phyloP scores from a whole-genome alignment of 2,888 invertebrate species.

The Drosophila quinaria region DNA sequence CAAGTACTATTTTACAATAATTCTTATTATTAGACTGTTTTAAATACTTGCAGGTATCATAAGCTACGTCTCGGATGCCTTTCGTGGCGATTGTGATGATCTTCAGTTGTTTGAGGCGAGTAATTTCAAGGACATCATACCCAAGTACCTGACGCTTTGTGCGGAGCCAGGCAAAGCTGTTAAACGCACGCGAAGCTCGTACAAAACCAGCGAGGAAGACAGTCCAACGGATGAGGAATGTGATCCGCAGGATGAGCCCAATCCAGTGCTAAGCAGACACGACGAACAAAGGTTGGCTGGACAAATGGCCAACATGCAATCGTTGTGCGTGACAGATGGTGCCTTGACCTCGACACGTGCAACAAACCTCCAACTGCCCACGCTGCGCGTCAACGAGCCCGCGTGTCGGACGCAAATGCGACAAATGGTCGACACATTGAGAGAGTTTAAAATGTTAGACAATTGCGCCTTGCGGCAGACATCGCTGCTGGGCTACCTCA shows the following conservation, averaged over 20 bases:
- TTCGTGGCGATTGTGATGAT: slow-evolving; percentile 84
- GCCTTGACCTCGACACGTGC: slow-evolving; percentile 81
- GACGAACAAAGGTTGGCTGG: slow-evolving; percentile 74
- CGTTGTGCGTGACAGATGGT: slow-evolving; percentile 79
- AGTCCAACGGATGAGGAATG: slow-evolving; percentile 40
- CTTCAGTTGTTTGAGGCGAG: slow-evolving; percentile 83
- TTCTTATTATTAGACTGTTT: neutral
- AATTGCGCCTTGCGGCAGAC: slow-evolving; percentile 81
- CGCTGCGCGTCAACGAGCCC: slow-evolving; percentile 80
- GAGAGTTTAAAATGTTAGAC: slow-evolving; percentile 83
- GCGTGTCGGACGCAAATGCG: slow-evolving; percentile 84
- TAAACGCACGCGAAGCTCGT: slow-evolving; percentile 48
- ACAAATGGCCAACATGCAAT: slow-evolving; percentile 78
- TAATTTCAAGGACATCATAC: slow-evolving; percentile 82
- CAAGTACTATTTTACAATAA: neutral
- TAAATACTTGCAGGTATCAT: slow-evolving; percentile 72
- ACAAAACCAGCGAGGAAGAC: slow-evolving; percentile 52
- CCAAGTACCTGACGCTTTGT: slow-evolving; percentile 84
- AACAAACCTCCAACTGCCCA: slow-evolving; percentile 75
- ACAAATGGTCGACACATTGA: slow-evolving; percentile 76
- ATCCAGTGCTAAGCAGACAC: slow-evolving; percentile 64
- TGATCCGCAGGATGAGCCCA: slow-evolving; percentile 39
- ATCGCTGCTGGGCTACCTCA: slow-evolving; percentile 81
- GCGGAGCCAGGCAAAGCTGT: slow-evolving; percentile 84
- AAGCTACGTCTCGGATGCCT: slow-evolving; percentile 84